Base-by-base conservation (phyloP, 2,888 invertebrate species). In the Athalia cordata region DNA sequence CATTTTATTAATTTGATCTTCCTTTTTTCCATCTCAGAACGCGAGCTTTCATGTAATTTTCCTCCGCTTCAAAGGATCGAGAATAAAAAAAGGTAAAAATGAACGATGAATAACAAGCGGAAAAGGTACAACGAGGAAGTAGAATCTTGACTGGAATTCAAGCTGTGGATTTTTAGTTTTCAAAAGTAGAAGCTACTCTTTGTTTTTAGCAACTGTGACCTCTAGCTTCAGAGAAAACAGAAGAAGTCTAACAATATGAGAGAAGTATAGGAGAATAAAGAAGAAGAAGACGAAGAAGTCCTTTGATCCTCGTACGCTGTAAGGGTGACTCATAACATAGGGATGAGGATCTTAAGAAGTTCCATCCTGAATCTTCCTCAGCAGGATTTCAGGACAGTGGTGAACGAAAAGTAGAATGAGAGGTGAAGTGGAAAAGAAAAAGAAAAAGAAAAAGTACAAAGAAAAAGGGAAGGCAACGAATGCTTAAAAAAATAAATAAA, bases 201-300 rank as follows among this genome's bases (percentile, higher is more conserved):
- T 68, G 8, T 47, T 29, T 70, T 50, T 55, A 50, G 45, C 43
- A 52, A 62, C 57, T 72, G 70, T 43, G 64, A 75, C 50, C 64
- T 59, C 11, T 43, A 13, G n/a, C 57, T 45, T 11, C 52, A 11
- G 15, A 6, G 8, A 45, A 67, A 47, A 13, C 43, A 47, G 47
- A 29, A 67, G 67, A 43, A 49, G 47, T 45, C 45, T 67, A 49
- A 49, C 67, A 11, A 47, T 43, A 57, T n/a, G 50, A 74, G 67
- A 50, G 29, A 29, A 29, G 29, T 29, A 29, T 29, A 29, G 29
- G 29, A 29, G 29, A 29, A 77, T 67, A 78, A 80, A 65, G 50
- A 70, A 49, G 75, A 52, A 64, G 77, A 75, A 68, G 68, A 61
- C 59, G 64, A 68, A 68, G 52, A 52, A 68, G 68, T 55, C 55